A percentile compares a stretch with the other conserved stretches of the same genome.
Conservation (phyloP, 2,797 vertebrate species). For the Pyrocephalus nanus region DNA sequence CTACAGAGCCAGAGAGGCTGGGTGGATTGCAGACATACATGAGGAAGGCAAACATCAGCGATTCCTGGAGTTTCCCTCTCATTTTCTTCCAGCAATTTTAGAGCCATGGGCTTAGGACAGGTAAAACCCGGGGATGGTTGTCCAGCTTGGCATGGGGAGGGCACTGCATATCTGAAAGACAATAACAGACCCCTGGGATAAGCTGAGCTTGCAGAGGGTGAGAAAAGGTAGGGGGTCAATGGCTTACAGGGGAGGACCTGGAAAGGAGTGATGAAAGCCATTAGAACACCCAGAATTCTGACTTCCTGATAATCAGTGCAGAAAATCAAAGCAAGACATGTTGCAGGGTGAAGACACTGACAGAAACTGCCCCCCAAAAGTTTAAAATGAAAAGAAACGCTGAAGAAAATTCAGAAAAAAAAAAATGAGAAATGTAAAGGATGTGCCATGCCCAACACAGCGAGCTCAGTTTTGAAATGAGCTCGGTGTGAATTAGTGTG, state of each 20-base stretch:
- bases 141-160: background rate
- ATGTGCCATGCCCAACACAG: rapidly evolving
- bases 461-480: background rate
- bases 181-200: background rate
- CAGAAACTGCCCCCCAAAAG: background rate
- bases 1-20: background rate
- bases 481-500: background rate
- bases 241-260: background rate
- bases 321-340: background rate
- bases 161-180: background rate
- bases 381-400: background rate
- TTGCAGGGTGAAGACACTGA: background rate
- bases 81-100: background rate
- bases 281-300: background rate
- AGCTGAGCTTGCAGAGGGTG: background rate
- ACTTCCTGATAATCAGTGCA: background rate
- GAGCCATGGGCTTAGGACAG: background rate
- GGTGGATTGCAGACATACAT: background rate
- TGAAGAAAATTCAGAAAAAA: background rate
- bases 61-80: background rate
- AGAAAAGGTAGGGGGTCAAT: background rate
- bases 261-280: background rate
- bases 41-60: background rate
- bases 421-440: background rate
- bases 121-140: background rate